phyloP scores from a whole-genome alignment of 2,113 vertebrate species.

The Tyrannus savana region DNA sequence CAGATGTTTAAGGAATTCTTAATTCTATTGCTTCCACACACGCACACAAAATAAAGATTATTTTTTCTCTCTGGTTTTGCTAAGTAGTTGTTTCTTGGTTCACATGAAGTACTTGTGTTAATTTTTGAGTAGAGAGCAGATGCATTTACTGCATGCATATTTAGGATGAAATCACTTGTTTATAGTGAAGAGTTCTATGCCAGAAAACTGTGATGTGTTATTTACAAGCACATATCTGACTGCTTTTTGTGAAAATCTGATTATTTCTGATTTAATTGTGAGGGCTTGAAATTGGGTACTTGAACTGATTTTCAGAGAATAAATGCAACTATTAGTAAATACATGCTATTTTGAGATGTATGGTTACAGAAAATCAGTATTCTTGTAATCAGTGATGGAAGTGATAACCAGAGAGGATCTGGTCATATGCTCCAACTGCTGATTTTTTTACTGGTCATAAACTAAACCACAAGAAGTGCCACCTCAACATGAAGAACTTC shows the following conservation, averaged over 20 bases:
- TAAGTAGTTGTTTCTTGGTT: not conserved
- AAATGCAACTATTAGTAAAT: not conserved
- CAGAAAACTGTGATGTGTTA: slow-evolving; percentile 51
- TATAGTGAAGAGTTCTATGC: not conserved
- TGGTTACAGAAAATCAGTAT: not conserved
- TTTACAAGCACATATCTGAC: slow-evolving; percentile 68
- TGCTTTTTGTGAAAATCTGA: slow-evolving; percentile 48
- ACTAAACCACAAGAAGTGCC: not conserved
- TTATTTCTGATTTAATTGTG: slow-evolving; percentile 37
- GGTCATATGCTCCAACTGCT: not conserved
- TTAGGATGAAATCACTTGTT: not conserved
- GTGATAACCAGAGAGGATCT: not conserved
- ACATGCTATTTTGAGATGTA: not conserved
- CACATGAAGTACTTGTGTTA: not conserved
- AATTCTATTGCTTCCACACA: not conserved
- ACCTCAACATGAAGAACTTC: not conserved
- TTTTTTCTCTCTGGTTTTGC: not conserved
- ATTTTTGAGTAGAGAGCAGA: not conserved
- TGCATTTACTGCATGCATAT: not conserved
- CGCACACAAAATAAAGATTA: not conserved
- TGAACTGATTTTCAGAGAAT: not conserved
- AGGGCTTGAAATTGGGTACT: not conserved
- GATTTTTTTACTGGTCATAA: not conserved
- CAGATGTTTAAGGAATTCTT: not conserved
- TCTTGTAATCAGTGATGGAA: not conserved